phyloP scores from a whole-genome alignment of 2,888 invertebrate species.

The Lymantria dispar region DNA sequence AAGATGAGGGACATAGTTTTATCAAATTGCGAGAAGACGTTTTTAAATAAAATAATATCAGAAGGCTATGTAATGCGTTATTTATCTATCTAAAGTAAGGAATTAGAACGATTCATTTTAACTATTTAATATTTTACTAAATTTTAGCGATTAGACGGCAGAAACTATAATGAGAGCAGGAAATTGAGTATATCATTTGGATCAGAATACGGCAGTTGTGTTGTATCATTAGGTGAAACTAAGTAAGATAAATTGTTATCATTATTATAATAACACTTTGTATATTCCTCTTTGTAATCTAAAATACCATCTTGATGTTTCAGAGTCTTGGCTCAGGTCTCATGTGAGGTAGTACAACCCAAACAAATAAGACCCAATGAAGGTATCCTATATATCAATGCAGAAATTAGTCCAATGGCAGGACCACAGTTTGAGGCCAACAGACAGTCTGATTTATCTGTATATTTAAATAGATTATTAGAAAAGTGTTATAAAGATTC shows the following conservation, averaged over 20 bases:
- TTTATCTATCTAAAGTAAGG: neutral
- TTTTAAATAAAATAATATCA: slow-evolving; percentile 84
- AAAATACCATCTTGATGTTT: neutral
- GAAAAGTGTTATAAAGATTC: slow-evolving; percentile 96
- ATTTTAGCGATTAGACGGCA: slow-evolving; percentile 90
- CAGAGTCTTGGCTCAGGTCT: slow-evolving; percentile 93
- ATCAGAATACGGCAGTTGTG: slow-evolving; percentile 91
- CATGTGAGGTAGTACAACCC: slow-evolving; percentile 93
- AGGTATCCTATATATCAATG: slow-evolving; percentile 92
- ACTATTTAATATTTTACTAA: neutral
- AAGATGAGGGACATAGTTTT: slow-evolving; percentile 85
- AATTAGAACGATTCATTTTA: too few species aligned
- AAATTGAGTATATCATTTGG: slow-evolving; percentile 88
- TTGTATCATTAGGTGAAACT: slow-evolving; percentile 90
- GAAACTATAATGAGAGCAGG: slow-evolving; percentile 88
- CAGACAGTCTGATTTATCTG: slow-evolving; percentile 86
- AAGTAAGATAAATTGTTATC: slow-evolving; percentile 72
- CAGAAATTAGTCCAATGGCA: slow-evolving; percentile 93
- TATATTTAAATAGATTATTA: slow-evolving; percentile 90
- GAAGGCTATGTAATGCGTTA: slow-evolving; percentile 83
- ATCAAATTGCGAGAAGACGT: slow-evolving; percentile 88
- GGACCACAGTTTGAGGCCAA: slow-evolving; percentile 92
- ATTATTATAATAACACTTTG: neutral
- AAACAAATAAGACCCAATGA: slow-evolving; percentile 94
- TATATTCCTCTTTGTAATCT: neutral